Percentiles rank a stretch among this genome's conserved stretches.
Evolutionary conservation across 2,113 vertebrate species (phyloP).

Genomic region (Erinaceus europaeus): DNA sequence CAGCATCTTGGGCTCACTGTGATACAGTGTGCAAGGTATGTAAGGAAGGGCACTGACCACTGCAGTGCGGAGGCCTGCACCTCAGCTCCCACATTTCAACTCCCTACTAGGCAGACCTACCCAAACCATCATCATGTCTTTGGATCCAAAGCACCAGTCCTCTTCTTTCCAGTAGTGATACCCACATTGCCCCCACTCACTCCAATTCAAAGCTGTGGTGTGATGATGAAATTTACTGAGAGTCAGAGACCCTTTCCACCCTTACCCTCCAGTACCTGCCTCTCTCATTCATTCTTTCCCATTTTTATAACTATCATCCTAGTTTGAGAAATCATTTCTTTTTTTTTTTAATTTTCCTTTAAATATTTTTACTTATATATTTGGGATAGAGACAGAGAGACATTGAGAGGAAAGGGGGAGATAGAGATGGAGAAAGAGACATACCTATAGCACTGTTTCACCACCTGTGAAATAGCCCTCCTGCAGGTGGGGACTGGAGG

Average conservation of each 20-base stretch:
- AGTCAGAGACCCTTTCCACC: background rate
- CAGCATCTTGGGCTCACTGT: background rate
- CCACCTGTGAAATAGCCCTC: too few species aligned
- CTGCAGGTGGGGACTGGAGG: too few species aligned
- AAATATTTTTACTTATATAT: too few species aligned
- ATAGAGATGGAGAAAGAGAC: too few species aligned
- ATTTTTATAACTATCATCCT: background rate
- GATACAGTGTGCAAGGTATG: fast-evolving
- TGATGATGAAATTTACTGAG: background rate
- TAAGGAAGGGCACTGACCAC: background rate
- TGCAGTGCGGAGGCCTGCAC: background rate
- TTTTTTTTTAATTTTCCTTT: too few species aligned
- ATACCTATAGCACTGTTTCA: too few species aligned
- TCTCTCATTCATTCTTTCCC: background rate
- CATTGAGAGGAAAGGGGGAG: too few species aligned
- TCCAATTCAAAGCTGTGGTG: background rate
- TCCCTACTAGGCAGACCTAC: background rate
- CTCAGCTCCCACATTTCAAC: background rate
- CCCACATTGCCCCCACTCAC: background rate
- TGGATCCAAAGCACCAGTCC: background rate
- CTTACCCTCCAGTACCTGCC: background rate
- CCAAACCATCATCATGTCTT: background rate
- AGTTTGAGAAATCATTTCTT: background rate
- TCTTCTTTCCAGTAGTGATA: background rate
- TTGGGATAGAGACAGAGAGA: too few species aligned